Conservation (phyloP, 2,113 vertebrate genomes). For the Xiphophorus couchianus region DNA sequence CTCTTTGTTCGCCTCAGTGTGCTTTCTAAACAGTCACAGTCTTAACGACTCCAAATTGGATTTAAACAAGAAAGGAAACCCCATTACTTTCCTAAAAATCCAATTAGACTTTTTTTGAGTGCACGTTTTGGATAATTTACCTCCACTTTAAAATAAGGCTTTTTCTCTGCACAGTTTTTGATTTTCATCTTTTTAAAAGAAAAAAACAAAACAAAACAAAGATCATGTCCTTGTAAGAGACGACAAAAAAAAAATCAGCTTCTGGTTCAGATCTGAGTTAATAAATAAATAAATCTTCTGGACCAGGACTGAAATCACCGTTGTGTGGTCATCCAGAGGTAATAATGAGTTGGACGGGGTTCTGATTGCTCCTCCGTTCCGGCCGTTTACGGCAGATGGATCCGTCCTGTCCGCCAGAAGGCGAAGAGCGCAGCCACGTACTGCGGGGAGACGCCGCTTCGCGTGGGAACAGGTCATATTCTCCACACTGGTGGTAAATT, state of each 20-base stretch:
- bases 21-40: constrained; percentile 1
- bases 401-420: constrained; percentile 35
- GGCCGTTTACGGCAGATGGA: constrained; percentile 53
- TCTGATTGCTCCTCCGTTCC: constrained; percentile 48
- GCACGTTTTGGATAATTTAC: background rate
- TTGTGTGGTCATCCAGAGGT: constrained; percentile 42
- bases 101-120: background rate
- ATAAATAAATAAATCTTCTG: constrained; percentile 24
- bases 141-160: background rate
- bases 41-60: background rate
- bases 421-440: constrained; percentile 1
- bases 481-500: constrained; percentile 55
- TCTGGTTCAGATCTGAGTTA: background rate
- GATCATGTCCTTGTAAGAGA: background rate
- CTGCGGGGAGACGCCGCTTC: constrained; percentile 10
- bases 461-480: constrained; percentile 30
- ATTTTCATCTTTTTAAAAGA: background rate
- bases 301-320: constrained; percentile 38
- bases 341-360: constrained; percentile 45
- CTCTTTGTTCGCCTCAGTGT: background rate
- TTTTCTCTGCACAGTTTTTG: background rate
- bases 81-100: background rate
- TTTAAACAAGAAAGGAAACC: background rate
- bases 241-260: background rate
- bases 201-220: background rate